These are phyloP conservation scores for Rhegmatorhina hoffmannsi DNA, from an alignment of 2,113 vertebrate species.

Conservation along the genomic window DNA sequence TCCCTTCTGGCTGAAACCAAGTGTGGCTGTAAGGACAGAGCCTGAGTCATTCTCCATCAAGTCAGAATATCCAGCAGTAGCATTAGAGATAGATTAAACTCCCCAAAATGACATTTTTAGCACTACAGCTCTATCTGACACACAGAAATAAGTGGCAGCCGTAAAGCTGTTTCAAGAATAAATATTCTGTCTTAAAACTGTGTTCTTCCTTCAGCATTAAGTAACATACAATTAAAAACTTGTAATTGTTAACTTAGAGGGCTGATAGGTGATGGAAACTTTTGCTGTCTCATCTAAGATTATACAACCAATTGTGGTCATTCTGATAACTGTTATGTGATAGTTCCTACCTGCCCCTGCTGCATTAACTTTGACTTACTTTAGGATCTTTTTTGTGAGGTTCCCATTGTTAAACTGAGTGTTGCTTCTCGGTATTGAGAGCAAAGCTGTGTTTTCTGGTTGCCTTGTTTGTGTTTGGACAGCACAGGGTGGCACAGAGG, in stretches of 20 bases:
- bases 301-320: not conserved
- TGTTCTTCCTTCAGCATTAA: not conserved
- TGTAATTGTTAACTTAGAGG: not conserved
- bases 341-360: not conserved
- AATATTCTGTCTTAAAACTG: not conserved
- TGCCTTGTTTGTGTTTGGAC: not conserved
- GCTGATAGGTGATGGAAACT: not conserved
- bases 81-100: not conserved
- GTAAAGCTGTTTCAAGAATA: not conserved
- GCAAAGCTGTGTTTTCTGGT: not conserved
- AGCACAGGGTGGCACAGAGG: not conserved
- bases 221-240: not conserved
- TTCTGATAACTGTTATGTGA: not conserved
- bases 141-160: not conserved
- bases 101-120: not conserved
- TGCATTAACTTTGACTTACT: not conserved
- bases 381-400: not conserved
- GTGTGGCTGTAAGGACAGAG: not conserved
- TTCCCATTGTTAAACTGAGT: not conserved
- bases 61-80: not conserved
- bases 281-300: not conserved
- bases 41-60: not conserved
- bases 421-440: not conserved
- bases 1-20: slow-evolving; percentile 26
- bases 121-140: not conserved